A percentile compares a stretch with the other conserved stretches of the same genome.
These are phyloP conservation scores for Oscarella lobularis DNA, from an alignment of 37 sponge, comb jelly and placozoan genomes.

Conservation along the genomic window DNA sequence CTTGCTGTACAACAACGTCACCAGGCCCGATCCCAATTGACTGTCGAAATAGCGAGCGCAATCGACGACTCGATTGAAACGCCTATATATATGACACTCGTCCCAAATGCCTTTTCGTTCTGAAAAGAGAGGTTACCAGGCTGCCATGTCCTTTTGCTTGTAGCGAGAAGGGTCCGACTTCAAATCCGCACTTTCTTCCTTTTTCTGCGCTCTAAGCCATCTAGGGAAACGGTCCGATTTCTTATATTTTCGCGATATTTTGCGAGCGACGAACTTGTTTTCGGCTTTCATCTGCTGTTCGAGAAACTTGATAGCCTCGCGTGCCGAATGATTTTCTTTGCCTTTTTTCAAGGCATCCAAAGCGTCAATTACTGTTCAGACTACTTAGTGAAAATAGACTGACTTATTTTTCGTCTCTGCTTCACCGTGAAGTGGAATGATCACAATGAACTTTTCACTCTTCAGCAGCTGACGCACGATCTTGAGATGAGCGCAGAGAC, in stretches of 20 bases:
- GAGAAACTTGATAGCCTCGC: conserved; percentile 84
- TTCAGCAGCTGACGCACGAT: conserved; percentile 30
- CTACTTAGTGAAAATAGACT: neutral
- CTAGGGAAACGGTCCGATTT: too few species aligned
- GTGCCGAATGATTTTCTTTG: conserved; percentile 53
- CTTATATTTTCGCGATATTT: too few species aligned
- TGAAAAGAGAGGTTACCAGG: too few species aligned
- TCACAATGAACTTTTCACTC: conserved; percentile 52
- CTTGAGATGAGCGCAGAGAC: conserved; percentile 62
- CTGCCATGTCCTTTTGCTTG: conserved; percentile 27
- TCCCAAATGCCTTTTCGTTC: too few species aligned
- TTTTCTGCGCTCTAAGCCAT: conserved; percentile 41
- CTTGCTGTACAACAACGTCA: neutral
- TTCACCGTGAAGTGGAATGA: conserved; percentile 32
- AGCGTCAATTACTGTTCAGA: conserved; percentile 58
- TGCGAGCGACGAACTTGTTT: conserved; percentile 27
- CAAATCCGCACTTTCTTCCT: conserved; percentile 29
- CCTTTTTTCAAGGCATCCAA: conserved; percentile 75
- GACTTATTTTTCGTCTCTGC: neutral
- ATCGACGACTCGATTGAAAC: conserved; percentile 37
- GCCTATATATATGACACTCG: conserved; percentile 31
- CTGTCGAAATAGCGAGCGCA: conserved; percentile 50
- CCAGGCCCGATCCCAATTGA: neutral
- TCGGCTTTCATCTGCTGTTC: conserved; percentile 51
- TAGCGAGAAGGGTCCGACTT: conserved; percentile 26